phyloP scores from a whole-genome alignment of 2,797 vertebrate species.

The Sebastes trivittatus region DNA sequence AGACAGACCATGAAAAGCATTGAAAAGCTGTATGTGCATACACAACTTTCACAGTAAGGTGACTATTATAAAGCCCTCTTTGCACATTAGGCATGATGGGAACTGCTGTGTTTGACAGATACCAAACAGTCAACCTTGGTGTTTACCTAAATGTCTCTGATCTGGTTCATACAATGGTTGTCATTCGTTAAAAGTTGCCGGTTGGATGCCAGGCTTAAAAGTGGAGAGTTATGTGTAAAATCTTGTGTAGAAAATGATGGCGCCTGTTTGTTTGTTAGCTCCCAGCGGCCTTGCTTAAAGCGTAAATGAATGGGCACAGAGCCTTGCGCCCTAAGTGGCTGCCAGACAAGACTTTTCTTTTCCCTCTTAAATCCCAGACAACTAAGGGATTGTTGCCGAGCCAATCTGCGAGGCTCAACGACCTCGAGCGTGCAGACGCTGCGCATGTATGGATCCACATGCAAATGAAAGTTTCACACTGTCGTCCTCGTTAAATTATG shows the following conservation, averaged over 20 bases:
- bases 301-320: slow-evolving; percentile 32
- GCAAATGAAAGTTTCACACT: background rate
- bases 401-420: background rate
- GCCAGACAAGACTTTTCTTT: slow-evolving; percentile 23
- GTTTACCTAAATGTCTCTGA: background rate
- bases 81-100: background rate
- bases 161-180: background rate
- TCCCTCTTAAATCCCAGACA: slow-evolving; percentile 26
- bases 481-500: background rate
- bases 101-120: slow-evolving; percentile 1
- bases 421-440: background rate
- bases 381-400: slow-evolving; percentile 17
- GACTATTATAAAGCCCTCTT: slow-evolving; percentile 3
- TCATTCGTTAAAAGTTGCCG: background rate
- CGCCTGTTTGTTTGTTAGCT: slow-evolving; percentile 13
- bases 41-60: background rate
- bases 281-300: slow-evolving; percentile 11
- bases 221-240: background rate
- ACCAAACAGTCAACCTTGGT: background rate
- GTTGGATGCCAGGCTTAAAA: background rate
- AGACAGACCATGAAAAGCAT: slow-evolving; percentile 20
- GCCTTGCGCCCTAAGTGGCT: slow-evolving; percentile 10
- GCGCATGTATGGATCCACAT: background rate
- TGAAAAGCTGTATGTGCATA: background rate
- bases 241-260: background rate